Conservation (phyloP, 92 coral and sea anemone species). For the Porites lobata region DNA sequence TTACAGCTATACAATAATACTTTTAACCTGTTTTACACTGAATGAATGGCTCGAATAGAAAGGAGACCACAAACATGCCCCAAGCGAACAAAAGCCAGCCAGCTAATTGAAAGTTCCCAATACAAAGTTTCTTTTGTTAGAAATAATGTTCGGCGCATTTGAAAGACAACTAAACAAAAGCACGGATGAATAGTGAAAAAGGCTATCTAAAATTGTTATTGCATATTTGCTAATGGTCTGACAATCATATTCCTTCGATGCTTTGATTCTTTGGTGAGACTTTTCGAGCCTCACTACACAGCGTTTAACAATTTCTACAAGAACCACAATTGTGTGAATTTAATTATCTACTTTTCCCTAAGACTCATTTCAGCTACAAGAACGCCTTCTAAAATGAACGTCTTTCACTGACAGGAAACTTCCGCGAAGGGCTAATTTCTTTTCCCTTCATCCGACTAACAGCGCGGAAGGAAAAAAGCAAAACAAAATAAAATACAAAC, state of each 20-base stretch:
- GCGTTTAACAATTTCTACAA: not conserved
- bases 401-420: conserved; percentile 9
- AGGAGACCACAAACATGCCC: conserved; percentile 69
- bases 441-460: not conserved
- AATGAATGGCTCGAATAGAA: conserved; percentile 57
- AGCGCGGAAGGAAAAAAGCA: conserved; percentile 1
- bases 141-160: conserved; percentile 56
- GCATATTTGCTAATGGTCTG: conserved; percentile 41
- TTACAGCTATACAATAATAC: conserved; percentile 83
- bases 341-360: not conserved
- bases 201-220: conserved; percentile 31
- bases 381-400: not conserved
- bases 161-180: conserved; percentile 53
- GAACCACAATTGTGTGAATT: not conserved
- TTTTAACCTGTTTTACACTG: conserved; percentile 67
- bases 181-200: conserved; percentile 39
- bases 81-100: conserved; percentile 70
- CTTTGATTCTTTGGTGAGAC: not conserved
- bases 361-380: not conserved
- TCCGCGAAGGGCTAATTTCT: conserved; percentile 20
- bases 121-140: conserved; percentile 72
- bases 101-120: conserved; percentile 78
- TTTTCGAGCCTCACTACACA: not conserved
- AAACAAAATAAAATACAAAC: not conserved
- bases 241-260: not conserved